A percentile compares a stretch with the other conserved stretches of the same genome.
Conservation (phyloP, 1,140 invertebrate genomes). For the Proctacanthus coquilletti region DNA sequence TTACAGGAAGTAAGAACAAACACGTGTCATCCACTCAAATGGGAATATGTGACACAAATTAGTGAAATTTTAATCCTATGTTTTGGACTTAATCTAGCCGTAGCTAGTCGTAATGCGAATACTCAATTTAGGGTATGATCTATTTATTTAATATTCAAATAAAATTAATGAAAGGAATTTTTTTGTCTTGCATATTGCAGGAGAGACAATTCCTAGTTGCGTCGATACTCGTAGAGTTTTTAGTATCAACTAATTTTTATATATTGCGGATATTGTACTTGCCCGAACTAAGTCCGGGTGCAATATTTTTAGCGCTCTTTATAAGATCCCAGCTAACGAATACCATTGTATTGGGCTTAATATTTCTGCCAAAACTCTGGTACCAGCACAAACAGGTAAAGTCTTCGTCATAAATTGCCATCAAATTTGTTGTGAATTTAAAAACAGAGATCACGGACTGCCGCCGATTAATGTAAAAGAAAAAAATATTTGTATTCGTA, state of each 20-base stretch:
- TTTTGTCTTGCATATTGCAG: constrained; percentile 21
- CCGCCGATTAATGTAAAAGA: not conserved
- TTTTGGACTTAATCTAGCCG: constrained; percentile 69
- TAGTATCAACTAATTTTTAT: constrained; percentile 54
- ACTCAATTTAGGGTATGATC: constrained; percentile 51
- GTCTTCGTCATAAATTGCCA: too few relatives aligned
- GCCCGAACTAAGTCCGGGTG: constrained; percentile 47
- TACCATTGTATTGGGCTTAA: constrained; percentile 54
- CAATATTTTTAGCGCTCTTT: constrained; percentile 50
- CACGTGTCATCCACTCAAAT: constrained; percentile 63
- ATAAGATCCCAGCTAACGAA: constrained; percentile 61
- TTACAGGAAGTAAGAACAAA: constrained; percentile 36
- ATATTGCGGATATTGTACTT: constrained; percentile 44
- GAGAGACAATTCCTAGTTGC: constrained; percentile 65
- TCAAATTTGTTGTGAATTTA: too few relatives aligned
- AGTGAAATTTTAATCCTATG: constrained; percentile 69
- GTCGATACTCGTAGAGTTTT: constrained; percentile 56
- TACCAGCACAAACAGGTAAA: constrained; percentile 48
- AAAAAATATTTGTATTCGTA: not conserved
- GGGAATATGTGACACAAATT: constrained; percentile 77
- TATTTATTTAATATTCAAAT: not conserved
- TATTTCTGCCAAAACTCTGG: constrained; percentile 67
- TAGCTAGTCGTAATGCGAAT: constrained; percentile 65
- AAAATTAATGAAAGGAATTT: not conserved
- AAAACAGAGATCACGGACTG: too few relatives aligned